Percentiles rank a stretch among this genome's conserved stretches.
phyloP scores from a whole-genome alignment of 1,140 invertebrate species.

The Pseudomyrmex sp. region DNA sequence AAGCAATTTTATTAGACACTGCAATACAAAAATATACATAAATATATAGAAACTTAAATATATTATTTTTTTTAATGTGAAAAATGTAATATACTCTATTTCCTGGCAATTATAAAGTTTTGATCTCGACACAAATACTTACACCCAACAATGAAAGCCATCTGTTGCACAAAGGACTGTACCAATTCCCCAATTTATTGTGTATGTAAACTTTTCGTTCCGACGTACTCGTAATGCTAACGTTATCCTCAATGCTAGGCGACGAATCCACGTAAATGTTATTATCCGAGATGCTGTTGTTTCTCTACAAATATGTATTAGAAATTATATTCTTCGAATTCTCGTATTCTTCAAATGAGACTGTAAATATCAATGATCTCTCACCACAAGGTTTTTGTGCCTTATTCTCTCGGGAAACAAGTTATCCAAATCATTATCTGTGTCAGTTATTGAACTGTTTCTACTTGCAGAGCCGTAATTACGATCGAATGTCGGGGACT shows the following conservation, averaged over 20 bases:
- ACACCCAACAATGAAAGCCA: constrained; percentile 97
- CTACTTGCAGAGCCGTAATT: constrained; percentile 85
- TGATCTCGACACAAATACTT: constrained; percentile 81
- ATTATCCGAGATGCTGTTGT: constrained; percentile 80
- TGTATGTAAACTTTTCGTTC: constrained; percentile 89
- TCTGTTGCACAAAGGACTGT: constrained; percentile 95
- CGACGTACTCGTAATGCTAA: constrained; percentile 78
- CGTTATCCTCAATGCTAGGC: constrained; percentile 81
- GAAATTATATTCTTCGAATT: not conserved
- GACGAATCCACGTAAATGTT: constrained; percentile 81
- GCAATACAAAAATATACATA: constrained; percentile 78
- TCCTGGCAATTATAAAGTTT: not conserved
- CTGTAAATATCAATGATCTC: constrained; percentile 52
- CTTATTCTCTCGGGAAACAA: constrained; percentile 94
- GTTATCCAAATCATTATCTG: constrained; percentile 91
- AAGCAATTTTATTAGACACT: constrained; percentile 94
- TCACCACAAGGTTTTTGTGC: constrained; percentile 91
- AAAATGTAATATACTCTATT: constrained; percentile 13
- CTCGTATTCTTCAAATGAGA: not conserved
- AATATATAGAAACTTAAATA: constrained; percentile 24
- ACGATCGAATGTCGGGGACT: constrained; percentile 85
- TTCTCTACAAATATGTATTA: constrained; percentile 75
- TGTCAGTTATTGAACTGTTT: constrained; percentile 83
- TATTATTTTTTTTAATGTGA: not conserved
- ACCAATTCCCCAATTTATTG: constrained; percentile 96